Base-by-base conservation (phyloP, 1,140 invertebrate genomes). In the Euwallacea similis region DNA sequence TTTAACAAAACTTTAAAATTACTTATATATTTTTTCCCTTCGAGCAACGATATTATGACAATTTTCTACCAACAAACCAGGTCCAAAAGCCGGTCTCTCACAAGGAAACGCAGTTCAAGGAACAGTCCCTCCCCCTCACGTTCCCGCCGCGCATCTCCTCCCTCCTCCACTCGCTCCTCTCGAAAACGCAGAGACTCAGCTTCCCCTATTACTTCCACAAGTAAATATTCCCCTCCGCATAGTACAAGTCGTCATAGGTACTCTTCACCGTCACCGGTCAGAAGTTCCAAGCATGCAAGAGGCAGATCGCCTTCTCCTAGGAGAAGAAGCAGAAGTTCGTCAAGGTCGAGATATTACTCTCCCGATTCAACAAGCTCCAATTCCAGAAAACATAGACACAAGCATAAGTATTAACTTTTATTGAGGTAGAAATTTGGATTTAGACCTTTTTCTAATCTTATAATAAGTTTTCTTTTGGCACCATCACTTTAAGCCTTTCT, bases 31-130 rank as follows among this genome's bases (percentile, higher is more conserved):
- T 33, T 1, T 33, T 33, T 4, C 21, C 21, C 21, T 33, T 33
- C 21, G 21, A 59, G 11, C 56, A 59, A 10, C 43, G 68, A 43
- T 64, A 64, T 70, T 70, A 63, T 70, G 60, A 70, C 47, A 11
- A 62, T 66, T 66, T 71, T 70, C 63, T 66, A 70, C 68, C 59
- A 69, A 62, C 55, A 76, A 72, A 79, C 61, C 77, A 80, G 80
- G 76, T 81, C 80, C 55, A 81, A 79, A 79, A 81, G 79, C 76
- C 76, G 79, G 56, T 79, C 78, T 42, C 80, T 79, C 50, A 42
- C 77, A 42, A 76, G 78, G 54, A 81, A 81, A 75, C 79, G 76
- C 73, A 73, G 62, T 46, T 67, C 72, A 55, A 73, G 75, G 68
- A 76, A 73, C 11, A 78, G 79, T 16, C 79, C 79, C 7, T 80